Base-by-base conservation (phyloP, 2,797 vertebrate species). In the Girardinus metallicus region DNA sequence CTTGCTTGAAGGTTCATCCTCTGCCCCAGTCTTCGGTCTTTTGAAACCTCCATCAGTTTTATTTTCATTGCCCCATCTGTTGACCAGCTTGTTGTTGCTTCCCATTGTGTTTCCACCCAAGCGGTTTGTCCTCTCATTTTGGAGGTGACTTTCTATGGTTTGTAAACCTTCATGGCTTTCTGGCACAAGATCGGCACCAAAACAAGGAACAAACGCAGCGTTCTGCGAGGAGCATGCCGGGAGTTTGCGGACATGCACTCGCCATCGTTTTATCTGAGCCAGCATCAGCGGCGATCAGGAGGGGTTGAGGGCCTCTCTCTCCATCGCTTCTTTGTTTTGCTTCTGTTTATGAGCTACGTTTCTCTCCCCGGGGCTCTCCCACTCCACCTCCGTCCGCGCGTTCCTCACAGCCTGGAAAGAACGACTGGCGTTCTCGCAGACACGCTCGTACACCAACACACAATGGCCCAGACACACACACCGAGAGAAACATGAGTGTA, bases 361-460 rank as follows among this genome's bases (percentile, higher is more conserved):
- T 91, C 83, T 90, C 81, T 90, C 90, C 91, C 83, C 9, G 43
- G 78, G 88, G 84, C 85, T 90, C 91, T 89, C 94, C 95, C 89
- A 95, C 95, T 94, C 95, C 94, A 92, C 96, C 95, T 95, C 91
- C 94, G 31, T 88, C 85, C 36, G 84, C 87, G 90, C 94, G 92
- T 95, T 95, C 94, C 92, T 93, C 82, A 81, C 76, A 87, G 74
- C 64, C 83, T 68, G 75, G 68, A 83, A 74, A 86, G 72, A 89
- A 75, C 82, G 75, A 44, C 75, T 46, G 13, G 81, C 47, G 71
- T 72, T 78, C 47, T 73, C 73, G 76, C 78, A 83, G 43, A 84
- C 66, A 74, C 57, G 75, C 47, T 60, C 60, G 81, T 11, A n/a
- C 77, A 53, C 76, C 81, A 44, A 72, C 72, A 78, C 51, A 31